phyloP scores from a whole-genome alignment of 37 sponge, comb jelly and placozoan species.

The Cliona cf. orientalis region DNA sequence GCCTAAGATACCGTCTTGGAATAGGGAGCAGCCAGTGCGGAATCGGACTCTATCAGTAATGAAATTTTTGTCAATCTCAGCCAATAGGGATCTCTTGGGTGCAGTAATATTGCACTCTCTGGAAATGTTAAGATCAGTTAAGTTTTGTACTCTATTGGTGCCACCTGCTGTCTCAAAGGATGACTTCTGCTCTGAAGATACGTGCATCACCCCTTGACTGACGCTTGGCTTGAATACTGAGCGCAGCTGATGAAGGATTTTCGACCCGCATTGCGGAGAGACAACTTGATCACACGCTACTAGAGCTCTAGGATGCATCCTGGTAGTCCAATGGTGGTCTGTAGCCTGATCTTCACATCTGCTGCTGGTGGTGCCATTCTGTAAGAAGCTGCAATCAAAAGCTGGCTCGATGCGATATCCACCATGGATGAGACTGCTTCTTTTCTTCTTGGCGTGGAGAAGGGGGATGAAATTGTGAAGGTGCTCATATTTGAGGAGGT shows the following conservation, averaged over 20 bases:
- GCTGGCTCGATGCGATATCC: conserved; percentile 9
- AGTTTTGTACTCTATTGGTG: too few species aligned
- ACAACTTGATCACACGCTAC: too few species aligned
- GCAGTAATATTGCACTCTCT: too few species aligned
- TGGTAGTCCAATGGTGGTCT: neutral
- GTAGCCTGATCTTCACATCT: neutral
- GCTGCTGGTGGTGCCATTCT: neutral
- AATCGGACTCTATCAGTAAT: neutral
- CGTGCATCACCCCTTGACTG: neutral
- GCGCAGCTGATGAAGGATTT: neutral
- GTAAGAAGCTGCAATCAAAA: neutral
- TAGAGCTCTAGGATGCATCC: neutral
- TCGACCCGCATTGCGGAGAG: neutral
- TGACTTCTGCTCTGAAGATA: neutral
- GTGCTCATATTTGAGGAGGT: conserved; percentile 45
- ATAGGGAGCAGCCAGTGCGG: neutral
- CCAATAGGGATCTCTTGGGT: neutral
- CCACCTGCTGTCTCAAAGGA: neutral
- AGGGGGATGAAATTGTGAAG: conserved; percentile 28
- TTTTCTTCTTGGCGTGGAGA: conserved; percentile 11
- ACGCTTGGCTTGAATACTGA: neutral
- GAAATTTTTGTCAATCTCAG: conserved; percentile 21
- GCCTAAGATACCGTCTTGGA: conserved; percentile 16
- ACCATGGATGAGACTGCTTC: neutral
- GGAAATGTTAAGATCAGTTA: too few species aligned